Conservation (phyloP, 2,113 vertebrate genomes). For the Thymallus thymallus region DNA sequence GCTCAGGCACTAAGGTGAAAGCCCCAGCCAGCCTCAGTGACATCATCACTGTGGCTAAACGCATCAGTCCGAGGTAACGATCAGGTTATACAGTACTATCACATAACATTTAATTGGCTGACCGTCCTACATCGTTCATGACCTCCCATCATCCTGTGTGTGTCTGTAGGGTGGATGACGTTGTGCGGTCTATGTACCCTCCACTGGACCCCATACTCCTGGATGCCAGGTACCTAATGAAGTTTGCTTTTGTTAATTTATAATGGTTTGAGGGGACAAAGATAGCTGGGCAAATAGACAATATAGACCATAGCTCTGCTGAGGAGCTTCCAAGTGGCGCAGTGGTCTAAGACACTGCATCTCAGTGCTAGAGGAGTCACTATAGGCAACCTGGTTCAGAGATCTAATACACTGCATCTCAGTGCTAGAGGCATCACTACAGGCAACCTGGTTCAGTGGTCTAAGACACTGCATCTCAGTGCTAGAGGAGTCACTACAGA, state of each 20-base stretch:
- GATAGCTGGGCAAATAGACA: not conserved
- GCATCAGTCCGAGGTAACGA: constrained; percentile 91
- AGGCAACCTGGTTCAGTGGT: too few species aligned
- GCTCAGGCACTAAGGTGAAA: constrained; percentile 91
- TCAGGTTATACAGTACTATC: not conserved
- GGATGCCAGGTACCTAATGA: constrained; percentile 82
- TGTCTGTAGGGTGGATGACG: constrained; percentile 85
- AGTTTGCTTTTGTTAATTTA: not conserved
- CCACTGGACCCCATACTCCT: constrained; percentile 93
- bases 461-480: too few species aligned
- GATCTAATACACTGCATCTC: too few species aligned
- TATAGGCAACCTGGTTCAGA: too few species aligned
- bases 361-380: too few species aligned
- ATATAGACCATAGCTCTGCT: not conserved
- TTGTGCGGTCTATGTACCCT: constrained; percentile 94
- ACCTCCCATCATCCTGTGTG: not conserved
- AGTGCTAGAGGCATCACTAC: too few species aligned
- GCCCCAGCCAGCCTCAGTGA: constrained; percentile 88
- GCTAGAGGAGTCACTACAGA: too few species aligned
- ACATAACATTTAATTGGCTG: not conserved
- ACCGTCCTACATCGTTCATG: not conserved
- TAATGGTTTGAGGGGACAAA: not conserved
- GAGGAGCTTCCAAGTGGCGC: too few species aligned
- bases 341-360: too few species aligned
- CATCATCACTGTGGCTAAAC: constrained; percentile 92